phyloP scores from a whole-genome alignment of 2,888 invertebrate genomes.

The Drosophila neutralis region DNA sequence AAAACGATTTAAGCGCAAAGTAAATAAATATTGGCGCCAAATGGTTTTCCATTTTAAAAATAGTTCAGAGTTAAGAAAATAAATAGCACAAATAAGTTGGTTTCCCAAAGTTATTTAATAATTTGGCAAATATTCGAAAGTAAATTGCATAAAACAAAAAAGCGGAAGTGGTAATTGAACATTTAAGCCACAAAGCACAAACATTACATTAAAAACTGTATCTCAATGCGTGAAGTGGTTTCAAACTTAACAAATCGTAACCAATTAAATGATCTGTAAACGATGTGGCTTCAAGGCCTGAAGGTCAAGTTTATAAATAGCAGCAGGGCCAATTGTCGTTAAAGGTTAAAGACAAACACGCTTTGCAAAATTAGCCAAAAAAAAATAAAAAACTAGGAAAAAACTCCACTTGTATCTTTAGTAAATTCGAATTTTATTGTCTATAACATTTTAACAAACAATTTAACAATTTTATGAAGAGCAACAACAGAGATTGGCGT shows the following conservation, averaged over 20 bases:
- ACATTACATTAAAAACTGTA: background rate
- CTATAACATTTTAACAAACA: slow-evolving; percentile 69
- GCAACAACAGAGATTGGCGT: slow-evolving; percentile 47
- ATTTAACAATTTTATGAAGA: slow-evolving; percentile 64
- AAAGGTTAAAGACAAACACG: slow-evolving; percentile 20
- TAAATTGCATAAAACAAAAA: background rate
- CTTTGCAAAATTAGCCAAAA: slow-evolving; percentile 24
- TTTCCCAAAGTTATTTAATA: background rate
- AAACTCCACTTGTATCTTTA: slow-evolving; percentile 26
- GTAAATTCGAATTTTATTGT: slow-evolving; percentile 71
- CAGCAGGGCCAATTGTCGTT: slow-evolving; percentile 56
- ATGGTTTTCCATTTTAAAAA: background rate
- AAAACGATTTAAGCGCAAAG: background rate
- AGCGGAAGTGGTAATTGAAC: background rate
- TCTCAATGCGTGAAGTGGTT: slow-evolving; percentile 42
- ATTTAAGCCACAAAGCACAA: slow-evolving; percentile 9
- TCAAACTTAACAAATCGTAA: slow-evolving; percentile 68
- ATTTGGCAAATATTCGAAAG: background rate
- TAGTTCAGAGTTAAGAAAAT: background rate
- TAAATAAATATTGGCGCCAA: slow-evolving; percentile 7
- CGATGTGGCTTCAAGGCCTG: slow-evolving; percentile 34
- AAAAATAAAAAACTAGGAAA: background rate
- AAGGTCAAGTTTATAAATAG: slow-evolving; percentile 54
- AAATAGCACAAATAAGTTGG: background rate
- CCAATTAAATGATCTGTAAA: slow-evolving; percentile 58